A percentile compares a stretch with the other conserved stretches of the same genome.
These are phyloP conservation scores for Charadrius vociferus DNA, from an alignment of 2,113 vertebrate genomes.

Conservation along the genomic window DNA sequence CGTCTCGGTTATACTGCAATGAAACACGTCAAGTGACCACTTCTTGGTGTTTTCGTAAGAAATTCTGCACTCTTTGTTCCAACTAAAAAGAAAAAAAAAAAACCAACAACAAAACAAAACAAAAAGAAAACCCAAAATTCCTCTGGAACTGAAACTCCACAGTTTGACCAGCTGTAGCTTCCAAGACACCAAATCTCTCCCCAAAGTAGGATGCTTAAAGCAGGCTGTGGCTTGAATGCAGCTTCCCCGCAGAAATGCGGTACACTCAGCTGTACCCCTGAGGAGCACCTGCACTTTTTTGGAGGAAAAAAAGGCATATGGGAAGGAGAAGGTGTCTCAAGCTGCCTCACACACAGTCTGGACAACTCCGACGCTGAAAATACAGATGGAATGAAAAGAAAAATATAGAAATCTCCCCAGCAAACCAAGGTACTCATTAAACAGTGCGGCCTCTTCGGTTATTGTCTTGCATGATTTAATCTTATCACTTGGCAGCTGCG, in stretches of 20 bases:
- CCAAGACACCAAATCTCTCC: slow-evolving; percentile 6
- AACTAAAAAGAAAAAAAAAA: neutral
- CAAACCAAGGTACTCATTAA: neutral
- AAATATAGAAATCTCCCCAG: neutral
- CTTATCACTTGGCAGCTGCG: neutral
- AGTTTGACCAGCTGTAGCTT: neutral
- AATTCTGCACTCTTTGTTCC: neutral
- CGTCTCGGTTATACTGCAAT: neutral
- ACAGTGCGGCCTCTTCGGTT: rapidly evolving
- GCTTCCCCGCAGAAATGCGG: neutral
- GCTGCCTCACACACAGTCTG: neutral
- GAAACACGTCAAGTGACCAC: neutral
- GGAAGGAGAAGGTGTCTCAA: rapidly evolving
- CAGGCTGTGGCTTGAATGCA: neutral
- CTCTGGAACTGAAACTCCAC: neutral
- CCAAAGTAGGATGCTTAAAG: neutral
- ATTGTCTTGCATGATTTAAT: rapidly evolving
- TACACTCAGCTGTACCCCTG: too few species aligned
- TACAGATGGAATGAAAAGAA: neutral
- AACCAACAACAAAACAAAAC: neutral
- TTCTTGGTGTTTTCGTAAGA: neutral
- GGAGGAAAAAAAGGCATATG: neutral
- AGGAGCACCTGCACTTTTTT: rapidly evolving
- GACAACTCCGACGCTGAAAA: neutral
- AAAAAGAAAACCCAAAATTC: neutral